phyloP scores from a whole-genome alignment of 2,888 invertebrate species.

The Hirtodrosophila duncani region DNA sequence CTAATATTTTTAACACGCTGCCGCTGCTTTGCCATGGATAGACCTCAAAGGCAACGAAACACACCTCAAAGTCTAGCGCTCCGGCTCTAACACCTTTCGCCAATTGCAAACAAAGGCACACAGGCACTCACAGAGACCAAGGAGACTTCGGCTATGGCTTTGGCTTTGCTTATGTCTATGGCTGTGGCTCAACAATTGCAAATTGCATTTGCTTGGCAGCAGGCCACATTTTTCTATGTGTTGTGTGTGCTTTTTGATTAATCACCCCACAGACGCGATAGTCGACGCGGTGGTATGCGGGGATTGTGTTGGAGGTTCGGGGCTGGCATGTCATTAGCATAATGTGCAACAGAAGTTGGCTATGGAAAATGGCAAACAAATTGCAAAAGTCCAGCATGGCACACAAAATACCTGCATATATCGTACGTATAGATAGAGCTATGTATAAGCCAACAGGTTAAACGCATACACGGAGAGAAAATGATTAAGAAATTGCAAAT shows the following conservation, averaged over 20 bases:
- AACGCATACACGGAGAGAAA: too few relatives aligned
- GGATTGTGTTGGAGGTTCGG: slow-evolving; percentile 5
- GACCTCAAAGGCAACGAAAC: slow-evolving; percentile 5
- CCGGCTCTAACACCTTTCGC: slow-evolving; percentile 64
- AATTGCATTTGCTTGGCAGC: slow-evolving; percentile 62
- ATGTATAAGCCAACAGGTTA: slow-evolving; percentile 49
- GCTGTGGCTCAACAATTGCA: slow-evolving; percentile 47
- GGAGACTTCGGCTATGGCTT: too few relatives aligned
- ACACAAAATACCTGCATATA: slow-evolving; percentile 4
- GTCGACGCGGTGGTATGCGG: slow-evolving; percentile 8
- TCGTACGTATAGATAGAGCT: background rate
- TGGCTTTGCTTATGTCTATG: slow-evolving; percentile 35
- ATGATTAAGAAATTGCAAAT: too few relatives aligned
- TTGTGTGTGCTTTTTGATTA: slow-evolving; percentile 53
- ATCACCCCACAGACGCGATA: slow-evolving; percentile 50
- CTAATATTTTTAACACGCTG: slow-evolving; percentile 41
- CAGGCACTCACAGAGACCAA: too few relatives aligned
- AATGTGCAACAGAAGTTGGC: slow-evolving; percentile 69
- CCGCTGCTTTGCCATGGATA: slow-evolving; percentile 19
- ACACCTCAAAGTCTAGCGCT: too few relatives aligned
- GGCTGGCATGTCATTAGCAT: slow-evolving; percentile 68
- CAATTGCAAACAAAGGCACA: slow-evolving; percentile 48
- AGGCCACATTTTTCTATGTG: slow-evolving; percentile 46
- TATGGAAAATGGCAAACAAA: slow-evolving; percentile 66
- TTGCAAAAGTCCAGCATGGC: slow-evolving; percentile 46